Evolutionary conservation across 2,113 vertebrate genomes (phyloP).

Genomic region (Gnathonemus longibarbis): DNA sequence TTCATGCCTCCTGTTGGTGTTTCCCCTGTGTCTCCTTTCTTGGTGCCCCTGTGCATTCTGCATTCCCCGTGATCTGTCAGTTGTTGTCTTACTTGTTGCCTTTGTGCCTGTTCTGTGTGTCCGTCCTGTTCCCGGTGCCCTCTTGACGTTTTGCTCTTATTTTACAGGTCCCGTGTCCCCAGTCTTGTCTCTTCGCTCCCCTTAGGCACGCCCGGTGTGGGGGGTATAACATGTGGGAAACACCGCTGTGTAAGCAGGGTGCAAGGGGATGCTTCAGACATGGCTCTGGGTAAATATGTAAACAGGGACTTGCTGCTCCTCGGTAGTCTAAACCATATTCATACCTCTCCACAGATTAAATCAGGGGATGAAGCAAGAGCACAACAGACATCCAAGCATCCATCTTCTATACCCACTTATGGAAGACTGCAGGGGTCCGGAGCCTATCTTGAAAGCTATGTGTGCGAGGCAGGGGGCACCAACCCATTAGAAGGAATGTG

Average conservation of each 20-base stretch:
- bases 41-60: no score
- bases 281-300: not conserved
- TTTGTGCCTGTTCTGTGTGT: no score
- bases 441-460: not conserved
- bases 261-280: not conserved
- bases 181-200: no score
- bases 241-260: not conserved
- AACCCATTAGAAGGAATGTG: not conserved
- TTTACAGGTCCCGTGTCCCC: no score
- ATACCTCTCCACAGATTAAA: not conserved
- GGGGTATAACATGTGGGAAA: not conserved
- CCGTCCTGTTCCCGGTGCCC: no score
- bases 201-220: not conserved
- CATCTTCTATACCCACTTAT: not conserved
- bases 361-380: not conserved
- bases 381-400: not conserved
- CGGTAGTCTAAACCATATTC: not conserved
- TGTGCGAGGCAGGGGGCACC: not conserved
- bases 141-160: no score
- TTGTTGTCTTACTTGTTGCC: no score
- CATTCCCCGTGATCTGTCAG: no score
- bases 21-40: no score
- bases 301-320: not conserved
- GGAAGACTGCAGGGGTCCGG: not conserved
- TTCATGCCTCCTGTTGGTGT: no score